These are phyloP conservation scores for Silurus glanis DNA, from an alignment of 2,113 vertebrate genomes.

Conservation along the genomic window DNA sequence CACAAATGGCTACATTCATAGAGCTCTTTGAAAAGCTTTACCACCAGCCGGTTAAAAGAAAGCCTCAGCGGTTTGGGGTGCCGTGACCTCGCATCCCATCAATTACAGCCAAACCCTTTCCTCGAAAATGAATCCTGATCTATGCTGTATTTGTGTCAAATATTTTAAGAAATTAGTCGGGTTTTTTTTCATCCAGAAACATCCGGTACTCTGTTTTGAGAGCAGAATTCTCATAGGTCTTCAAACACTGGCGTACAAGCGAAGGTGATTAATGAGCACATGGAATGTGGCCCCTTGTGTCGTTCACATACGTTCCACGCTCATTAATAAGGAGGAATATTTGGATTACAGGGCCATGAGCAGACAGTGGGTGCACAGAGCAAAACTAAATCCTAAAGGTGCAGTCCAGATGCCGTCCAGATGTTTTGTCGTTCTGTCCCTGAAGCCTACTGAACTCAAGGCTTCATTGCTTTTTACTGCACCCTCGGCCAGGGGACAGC, in stretches of 20 bases:
- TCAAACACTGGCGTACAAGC: not conserved
- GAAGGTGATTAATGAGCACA: conserved; percentile 42
- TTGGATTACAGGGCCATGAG: conserved; percentile 49
- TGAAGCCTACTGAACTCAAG: conserved; percentile 40
- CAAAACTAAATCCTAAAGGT: conserved; percentile 56
- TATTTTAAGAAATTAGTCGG: conserved; percentile 8
- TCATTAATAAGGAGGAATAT: conserved; percentile 38
- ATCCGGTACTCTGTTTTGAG: conserved; percentile 27
- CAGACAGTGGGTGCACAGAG: conserved; percentile 56
- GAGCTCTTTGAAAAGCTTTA: conserved; percentile 44
- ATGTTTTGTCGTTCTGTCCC: conserved; percentile 57
- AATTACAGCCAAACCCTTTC: conserved; percentile 51
- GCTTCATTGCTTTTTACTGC: conserved; percentile 50
- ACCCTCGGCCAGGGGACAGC: conserved; percentile 39
- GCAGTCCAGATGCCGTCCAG: conserved; percentile 59
- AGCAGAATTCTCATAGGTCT: conserved; percentile 24
- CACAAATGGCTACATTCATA: conserved; percentile 49
- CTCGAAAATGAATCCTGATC: conserved; percentile 56
- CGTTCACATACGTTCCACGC: not conserved
- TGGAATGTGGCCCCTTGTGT: not conserved
- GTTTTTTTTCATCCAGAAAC: not conserved
- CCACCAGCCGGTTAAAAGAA: conserved; percentile 49
- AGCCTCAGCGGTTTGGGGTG: conserved; percentile 38
- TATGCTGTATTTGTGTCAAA: conserved; percentile 48
- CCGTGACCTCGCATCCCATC: conserved; percentile 33